Evolutionary conservation across 2,888 invertebrate species (phyloP).

Genomic region (Arge pagana): DNA sequence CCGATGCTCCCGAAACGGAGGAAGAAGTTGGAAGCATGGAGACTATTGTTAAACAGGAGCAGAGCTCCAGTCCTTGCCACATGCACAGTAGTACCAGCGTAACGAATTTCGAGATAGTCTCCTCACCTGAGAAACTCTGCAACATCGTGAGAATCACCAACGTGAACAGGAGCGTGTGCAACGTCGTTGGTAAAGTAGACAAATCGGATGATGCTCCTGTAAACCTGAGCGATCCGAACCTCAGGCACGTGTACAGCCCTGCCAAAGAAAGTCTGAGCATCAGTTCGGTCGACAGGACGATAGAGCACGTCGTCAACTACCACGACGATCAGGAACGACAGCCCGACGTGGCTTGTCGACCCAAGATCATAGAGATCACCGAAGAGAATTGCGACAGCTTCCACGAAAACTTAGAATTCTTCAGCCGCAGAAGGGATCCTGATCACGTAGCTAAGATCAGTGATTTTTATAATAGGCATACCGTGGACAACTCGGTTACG

Average conservation of each 20-base stretch:
- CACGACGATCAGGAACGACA: slow-evolving; percentile 28
- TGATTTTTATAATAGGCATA: too few relatives aligned
- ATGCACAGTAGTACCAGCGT: slow-evolving; percentile 33
- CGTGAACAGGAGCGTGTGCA: slow-evolving; percentile 60
- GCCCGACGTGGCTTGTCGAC: slow-evolving; percentile 32
- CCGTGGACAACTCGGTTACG: too few relatives aligned
- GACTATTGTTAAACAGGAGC: slow-evolving; percentile 47
- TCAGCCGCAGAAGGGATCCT: slow-evolving; percentile 43
- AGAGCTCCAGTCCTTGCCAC: slow-evolving; percentile 44
- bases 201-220: slow-evolving; percentile 47
- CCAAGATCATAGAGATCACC: slow-evolving; percentile 50
- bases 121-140: slow-evolving; percentile 44
- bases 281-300: slow-evolving; percentile 47
- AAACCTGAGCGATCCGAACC: too few relatives aligned
- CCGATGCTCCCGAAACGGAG: slow-evolving; percentile 67
- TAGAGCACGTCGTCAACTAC: slow-evolving; percentile 47
- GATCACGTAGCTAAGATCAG: slow-evolving; percentile 1
- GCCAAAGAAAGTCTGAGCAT: slow-evolving; percentile 39
- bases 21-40: slow-evolving; percentile 35
- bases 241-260: too few relatives aligned
- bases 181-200: slow-evolving; percentile 60
- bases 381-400: slow-evolving; percentile 54
- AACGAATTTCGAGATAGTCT: slow-evolving; percentile 46
- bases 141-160: slow-evolving; percentile 49
- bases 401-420: slow-evolving; percentile 52